Conservation (phyloP, 2,888 invertebrate genomes). For the Auanema freiburgensis region DNA sequence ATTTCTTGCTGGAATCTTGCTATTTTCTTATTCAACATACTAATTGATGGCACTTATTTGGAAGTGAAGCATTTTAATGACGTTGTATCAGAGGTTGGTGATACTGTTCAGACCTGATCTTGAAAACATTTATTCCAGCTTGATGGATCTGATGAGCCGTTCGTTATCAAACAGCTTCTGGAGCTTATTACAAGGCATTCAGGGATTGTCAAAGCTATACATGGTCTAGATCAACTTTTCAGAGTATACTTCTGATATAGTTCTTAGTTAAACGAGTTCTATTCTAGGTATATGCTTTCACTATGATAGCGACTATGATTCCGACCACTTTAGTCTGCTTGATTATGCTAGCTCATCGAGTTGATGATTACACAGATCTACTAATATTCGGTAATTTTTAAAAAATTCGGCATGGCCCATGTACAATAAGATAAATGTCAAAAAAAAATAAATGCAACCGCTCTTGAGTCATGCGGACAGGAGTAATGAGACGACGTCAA, state of each 20-base stretch:
- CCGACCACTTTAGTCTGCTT: constrained; percentile 15
- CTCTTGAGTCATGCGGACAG: too few species aligned
- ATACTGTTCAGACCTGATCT: not conserved
- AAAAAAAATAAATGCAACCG: too few species aligned
- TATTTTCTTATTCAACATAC: constrained; percentile 15
- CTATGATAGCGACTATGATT: constrained; percentile 18
- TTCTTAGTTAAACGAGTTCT: not conserved
- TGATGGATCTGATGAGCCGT: too few species aligned
- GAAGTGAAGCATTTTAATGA: constrained; percentile 18
- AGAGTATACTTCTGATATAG: too few species aligned
- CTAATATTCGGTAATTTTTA: constrained; percentile 8
- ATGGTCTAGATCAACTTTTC: too few species aligned
- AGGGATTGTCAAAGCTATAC: too few species aligned
- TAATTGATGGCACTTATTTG: constrained; percentile 15
- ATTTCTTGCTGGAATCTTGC: constrained; percentile 15
- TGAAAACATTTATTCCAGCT: not conserved
- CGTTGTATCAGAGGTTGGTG: constrained; percentile 9
- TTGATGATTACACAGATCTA: constrained; percentile 15
- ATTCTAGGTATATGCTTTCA: constrained; percentile 14
- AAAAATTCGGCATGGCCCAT: not conserved
- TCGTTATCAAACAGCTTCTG: too few species aligned
- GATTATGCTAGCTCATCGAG: constrained; percentile 18
- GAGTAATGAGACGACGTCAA: too few species aligned
- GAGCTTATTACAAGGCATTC: too few species aligned
- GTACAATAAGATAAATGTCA: too few species aligned